phyloP scores from a whole-genome alignment of 2,113 vertebrate species.

The Gobius niger region DNA sequence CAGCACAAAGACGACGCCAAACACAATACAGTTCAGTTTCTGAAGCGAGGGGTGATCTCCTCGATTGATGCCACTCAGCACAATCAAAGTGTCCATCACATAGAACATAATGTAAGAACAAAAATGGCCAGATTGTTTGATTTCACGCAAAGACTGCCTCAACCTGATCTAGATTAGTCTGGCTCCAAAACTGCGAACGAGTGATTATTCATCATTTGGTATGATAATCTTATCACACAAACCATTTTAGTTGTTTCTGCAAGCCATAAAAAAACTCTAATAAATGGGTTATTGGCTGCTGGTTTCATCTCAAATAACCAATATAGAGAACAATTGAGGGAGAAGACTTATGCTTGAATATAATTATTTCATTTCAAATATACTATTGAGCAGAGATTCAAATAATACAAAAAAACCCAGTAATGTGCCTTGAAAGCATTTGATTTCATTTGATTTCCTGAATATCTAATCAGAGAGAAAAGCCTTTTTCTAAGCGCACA shows the following conservation, averaged over 20 bases:
- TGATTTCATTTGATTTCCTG: slow-evolving; percentile 49
- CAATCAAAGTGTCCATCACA: slow-evolving; percentile 58
- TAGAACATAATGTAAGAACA: slow-evolving; percentile 26
- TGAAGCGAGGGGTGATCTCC: slow-evolving; percentile 42
- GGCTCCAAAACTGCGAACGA: slow-evolving; percentile 48
- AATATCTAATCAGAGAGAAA: slow-evolving; percentile 22
- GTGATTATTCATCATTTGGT: slow-evolving; percentile 60
- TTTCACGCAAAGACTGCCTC: slow-evolving; percentile 55
- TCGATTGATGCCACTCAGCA: slow-evolving; percentile 35
- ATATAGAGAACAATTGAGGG: slow-evolving; percentile 63
- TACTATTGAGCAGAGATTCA: slow-evolving; percentile 39
- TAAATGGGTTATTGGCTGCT: slow-evolving; percentile 63
- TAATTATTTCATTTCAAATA: slow-evolving; percentile 63
- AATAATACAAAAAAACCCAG: slow-evolving; percentile 54
- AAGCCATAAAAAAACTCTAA: slow-evolving; percentile 65
- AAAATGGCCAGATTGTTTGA: slow-evolving; percentile 65
- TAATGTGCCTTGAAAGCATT: slow-evolving; percentile 55
- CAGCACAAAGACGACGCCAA: background rate
- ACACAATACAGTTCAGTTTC: slow-evolving; percentile 45
- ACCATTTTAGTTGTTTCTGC: slow-evolving; percentile 47
- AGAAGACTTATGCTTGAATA: slow-evolving; percentile 61
- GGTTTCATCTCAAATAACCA: slow-evolving; percentile 68
- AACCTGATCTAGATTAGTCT: slow-evolving; percentile 50
- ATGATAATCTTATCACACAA: slow-evolving; percentile 59
- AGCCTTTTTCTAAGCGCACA: background rate